Base-by-base conservation (phyloP, 2,113 vertebrate genomes). In the Pomatostomus ruficeps region DNA sequence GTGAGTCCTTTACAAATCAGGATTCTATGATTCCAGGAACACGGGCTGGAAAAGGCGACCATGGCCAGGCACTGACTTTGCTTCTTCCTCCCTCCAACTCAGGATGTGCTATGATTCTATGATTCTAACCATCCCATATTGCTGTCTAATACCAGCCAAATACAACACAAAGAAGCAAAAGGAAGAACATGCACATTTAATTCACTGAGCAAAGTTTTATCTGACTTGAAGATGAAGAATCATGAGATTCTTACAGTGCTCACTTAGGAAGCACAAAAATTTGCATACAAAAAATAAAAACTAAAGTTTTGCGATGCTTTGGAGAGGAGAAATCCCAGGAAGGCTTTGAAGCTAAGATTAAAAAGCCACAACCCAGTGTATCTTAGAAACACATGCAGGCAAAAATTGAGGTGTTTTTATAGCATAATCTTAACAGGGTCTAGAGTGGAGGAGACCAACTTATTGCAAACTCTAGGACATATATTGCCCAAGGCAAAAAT, bases 261-360 rank as follows among this genome's bases (percentile, higher is more conserved):
- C 14, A 13, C 48, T 77, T 58, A 67, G 61, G 45, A 82, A 89
- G 52, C 40, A 49, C 22, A 14, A 55, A 63, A n/a, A 81, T 92
- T 68, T 84, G 48, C 61, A 61, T 87, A n/a, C 48, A 62, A 81
- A 77, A 85, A 62, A 80, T 20, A 79, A 85, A 84, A 85, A 12
- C 33, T 63, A 17, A 43, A 85, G 40, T 95, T 92, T 51, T 85
- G 11, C 36, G 21, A 62, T 82, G 85, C 54, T 78, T 81, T 35
- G 36, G 61, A 87, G 42, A 87, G 14, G 49, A 83, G 48, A 87
- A 86, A 62, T 92, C 48, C 43, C 65, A 52, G 59, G 52, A 88
- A 94, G 52, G 19, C 63, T 93, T 94, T 82, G 54, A 96, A 91
- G 61, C 65, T 83, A 49, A 81, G 36, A 71, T 63, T 91, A 74